A percentile compares a stretch with the other conserved stretches of the same genome.
These are phyloP conservation scores for Setophaga petechia DNA, from an alignment of 2,113 vertebrate genomes.

Conservation along the genomic window DNA sequence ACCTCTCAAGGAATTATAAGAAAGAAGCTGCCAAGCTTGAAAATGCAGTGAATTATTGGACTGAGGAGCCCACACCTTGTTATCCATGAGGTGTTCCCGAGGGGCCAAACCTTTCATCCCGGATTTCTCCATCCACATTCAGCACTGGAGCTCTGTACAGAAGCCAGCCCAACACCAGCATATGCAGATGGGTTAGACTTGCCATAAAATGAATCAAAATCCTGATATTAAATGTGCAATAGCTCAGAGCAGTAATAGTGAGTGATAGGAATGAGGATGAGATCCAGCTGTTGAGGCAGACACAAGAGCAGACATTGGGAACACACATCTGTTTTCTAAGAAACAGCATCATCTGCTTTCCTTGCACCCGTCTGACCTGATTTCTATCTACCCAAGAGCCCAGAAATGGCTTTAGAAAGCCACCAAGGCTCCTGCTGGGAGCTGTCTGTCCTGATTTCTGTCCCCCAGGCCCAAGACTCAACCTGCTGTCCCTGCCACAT, in stretches of 20 bases:
- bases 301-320: neutral
- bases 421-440: neutral
- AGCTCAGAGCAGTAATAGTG: neutral
- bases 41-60: neutral
- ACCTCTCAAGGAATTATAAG: conserved; percentile 9
- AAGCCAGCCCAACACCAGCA: neutral
- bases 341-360: neutral
- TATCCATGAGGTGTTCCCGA: neutral
- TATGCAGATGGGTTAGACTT: neutral
- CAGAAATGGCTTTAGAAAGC: neutral
- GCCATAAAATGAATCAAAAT: neutral
- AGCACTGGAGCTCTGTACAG: neutral
- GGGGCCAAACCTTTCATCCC: neutral
- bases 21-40: neutral
- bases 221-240: neutral
- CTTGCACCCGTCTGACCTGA: neutral
- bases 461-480: accelerated
- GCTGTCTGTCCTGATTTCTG: neutral
- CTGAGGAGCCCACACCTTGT: neutral
- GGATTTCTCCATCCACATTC: neutral
- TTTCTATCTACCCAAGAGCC: neutral
- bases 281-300: neutral
- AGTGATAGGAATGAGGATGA: neutral
- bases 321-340: neutral
- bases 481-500: neutral